Base-by-base conservation (phyloP, 2,113 vertebrate genomes). In the Crotalus tigris region DNA sequence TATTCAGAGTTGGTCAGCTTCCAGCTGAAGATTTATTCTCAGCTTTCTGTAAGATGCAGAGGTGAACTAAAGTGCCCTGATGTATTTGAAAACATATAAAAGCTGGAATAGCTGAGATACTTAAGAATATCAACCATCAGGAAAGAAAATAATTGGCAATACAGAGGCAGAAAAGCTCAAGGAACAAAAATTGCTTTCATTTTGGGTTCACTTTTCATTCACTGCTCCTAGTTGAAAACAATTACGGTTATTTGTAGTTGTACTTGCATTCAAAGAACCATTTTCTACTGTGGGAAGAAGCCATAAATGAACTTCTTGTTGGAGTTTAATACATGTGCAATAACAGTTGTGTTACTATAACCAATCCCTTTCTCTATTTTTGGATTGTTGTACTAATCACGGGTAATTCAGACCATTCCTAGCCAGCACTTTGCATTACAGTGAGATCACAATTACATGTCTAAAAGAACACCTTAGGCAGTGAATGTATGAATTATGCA, bases 11-110 rank as follows among this genome's bases (percentile, higher is more conserved):
- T 96, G 95, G 94, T 96, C 92, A 91, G 24, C 33, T 88, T 97
- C 96, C 93, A 96, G 69, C 86, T 94, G 57, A 86, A 93, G 93
- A 94, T 96, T 96, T 94, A 95, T 96, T 95, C 96, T 96, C 94
- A 94, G 93, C 94, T 95, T 94, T 29, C 85, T 96, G 90, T 51
- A 95, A 90, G 49, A 53, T 95, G 91, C 69, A 94, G 94, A 95
- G 26, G 85, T 92, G 19, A 93, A 95, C 91, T 96, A 94, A 93
- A 96, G 95, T 94, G 95, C 7, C 46, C 91, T 4, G 39, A 13
- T 92, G n/a, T 92, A 93, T 96, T 95, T 94, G 93, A 91, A 95
- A 96, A 95, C 94, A 95, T 54, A 94, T 89, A 92, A 61, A 91
- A 95, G 89, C 26, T 92, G 88, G 94, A 95, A 88, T 90, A 94